These are phyloP conservation scores for Lasioglossum marginatum DNA, from an alignment of 2,888 invertebrate species.

Conservation along the genomic window DNA sequence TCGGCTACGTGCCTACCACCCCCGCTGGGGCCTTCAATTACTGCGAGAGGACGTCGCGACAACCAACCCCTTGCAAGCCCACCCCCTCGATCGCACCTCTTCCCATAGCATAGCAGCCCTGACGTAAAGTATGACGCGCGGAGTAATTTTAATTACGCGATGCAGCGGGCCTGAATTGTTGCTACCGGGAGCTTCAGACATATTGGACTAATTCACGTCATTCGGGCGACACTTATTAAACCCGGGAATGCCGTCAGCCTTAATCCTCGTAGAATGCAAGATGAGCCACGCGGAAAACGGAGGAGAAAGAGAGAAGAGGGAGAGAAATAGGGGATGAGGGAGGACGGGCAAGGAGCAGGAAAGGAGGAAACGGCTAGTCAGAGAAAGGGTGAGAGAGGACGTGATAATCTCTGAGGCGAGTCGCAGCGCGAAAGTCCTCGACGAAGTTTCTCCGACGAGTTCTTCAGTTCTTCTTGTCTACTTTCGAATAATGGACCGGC, in stretches of 20 bases:
- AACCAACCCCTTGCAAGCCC: conserved; percentile 5
- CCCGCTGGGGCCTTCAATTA: conserved; percentile 60
- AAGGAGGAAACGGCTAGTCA: conserved; percentile 2
- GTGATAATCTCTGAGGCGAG: conserved; percentile 57
- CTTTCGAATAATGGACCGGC: conserved; percentile 32
- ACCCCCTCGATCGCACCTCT: conserved; percentile 10
- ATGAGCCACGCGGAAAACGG: conserved; percentile 50
- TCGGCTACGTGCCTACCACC: conserved; percentile 23
- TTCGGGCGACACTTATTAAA: conserved; percentile 82
- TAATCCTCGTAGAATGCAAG: conserved; percentile 75
- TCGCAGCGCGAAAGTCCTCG: conserved; percentile 36
- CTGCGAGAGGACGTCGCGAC: conserved; percentile 46
- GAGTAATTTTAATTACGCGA: conserved; percentile 82
- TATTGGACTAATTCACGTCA: conserved; percentile 82
- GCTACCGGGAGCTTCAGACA: conserved; percentile 76
- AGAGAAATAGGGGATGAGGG: conserved; percentile 2
- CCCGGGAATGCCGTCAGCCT: conserved; percentile 79
- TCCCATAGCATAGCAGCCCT: conserved; percentile 39
- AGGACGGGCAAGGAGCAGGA: conserved; percentile 12
- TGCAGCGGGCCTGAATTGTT: conserved; percentile 79
- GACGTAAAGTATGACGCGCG: conserved; percentile 79
- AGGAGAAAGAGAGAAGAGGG: not conserved
- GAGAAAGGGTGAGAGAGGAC: conserved; percentile 28
- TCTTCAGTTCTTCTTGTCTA: conserved; percentile 29
- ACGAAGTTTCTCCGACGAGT: conserved; percentile 30